Base-by-base conservation (phyloP, 2,797 vertebrate genomes). In the Ispidina picta region DNA sequence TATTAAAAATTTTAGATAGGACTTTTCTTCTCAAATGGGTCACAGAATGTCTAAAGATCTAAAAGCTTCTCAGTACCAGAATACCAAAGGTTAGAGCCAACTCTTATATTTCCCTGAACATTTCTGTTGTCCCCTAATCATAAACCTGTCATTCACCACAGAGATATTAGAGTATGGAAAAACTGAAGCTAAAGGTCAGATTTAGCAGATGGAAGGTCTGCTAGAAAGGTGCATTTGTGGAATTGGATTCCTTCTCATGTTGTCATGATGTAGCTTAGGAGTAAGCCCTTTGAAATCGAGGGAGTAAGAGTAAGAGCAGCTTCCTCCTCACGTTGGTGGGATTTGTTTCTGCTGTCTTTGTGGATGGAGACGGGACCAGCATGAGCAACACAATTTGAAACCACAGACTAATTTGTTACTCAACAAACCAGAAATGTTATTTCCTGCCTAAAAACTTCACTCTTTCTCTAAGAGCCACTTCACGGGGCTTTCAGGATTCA, bases 121-220 rank as follows among this genome's bases (percentile, higher is more conserved):
- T 73, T 92, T 78, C 46, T 78, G 52, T 79, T 94, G 66, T 91
- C 73, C 73, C 63, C 90, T 86, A 89, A 94, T 93, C 85, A 88
- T 54, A 70, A 91, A 86, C 66, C 87, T 91, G 85, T 79, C 86
- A 92, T 64, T 95, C 79, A 87, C 73, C n/a, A 69, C 22, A 51
- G n/a, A 77, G 55, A 43, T 60, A 76, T 92, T 82, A 89, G 68
- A 35, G 54, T 56, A 37, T 75, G 77, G 83, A 63, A 94, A 95
- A 94, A 92, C 74, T 89, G 83, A 71, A 92, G 44, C 7, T 49
- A 73, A 95, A 95, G 83, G 92, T 91, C 80, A 92, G 60, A 35
- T 41, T 66, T 55, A 69, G 59, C 87, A 75, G 85, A 73, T 64
- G 66, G 64, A 75, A 93, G 43, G 6, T 72, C 68, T 88, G 54